Base-by-base conservation (phyloP, 2,797 vertebrate genomes). In the Hippopotamyrus pictus region DNA sequence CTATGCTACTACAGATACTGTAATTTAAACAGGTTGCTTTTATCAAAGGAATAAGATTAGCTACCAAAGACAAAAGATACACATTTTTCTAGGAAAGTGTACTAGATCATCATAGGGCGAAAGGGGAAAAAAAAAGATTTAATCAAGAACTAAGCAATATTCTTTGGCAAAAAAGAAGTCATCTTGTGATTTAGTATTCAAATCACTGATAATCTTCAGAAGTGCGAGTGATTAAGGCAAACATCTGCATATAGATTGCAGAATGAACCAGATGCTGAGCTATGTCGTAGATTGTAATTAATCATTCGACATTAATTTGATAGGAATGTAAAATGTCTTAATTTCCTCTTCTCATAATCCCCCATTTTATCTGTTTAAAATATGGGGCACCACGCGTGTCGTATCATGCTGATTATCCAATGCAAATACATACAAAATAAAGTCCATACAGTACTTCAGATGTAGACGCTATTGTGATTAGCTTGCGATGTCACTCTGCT, bases 211-310 rank as follows among this genome's bases (percentile, higher is more conserved):
- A 59, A 59, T 54, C 51, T 59, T 59, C 37, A 37, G 37, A 87
- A 57, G 53, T 57, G 33, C 17, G 29, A 59, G 48, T 87, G 51
- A 87, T 69, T 65, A 65, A 65, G 57, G 57, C 59, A 88, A 44
- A 88, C 87, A 88, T 88, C 87, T 88, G 87, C 87, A 88, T 65
- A 69, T 37, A 87, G 53, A 87, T 87, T 87, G 59, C 87, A 88
- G 50, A 44, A 88, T 50, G 51, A 69, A 65, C n/a, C 87, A 88
- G 33, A 65, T 25, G 41, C 57, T 65, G 29, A 88, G 57, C 25
- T 57, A 86, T 53, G 85, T 87, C 14, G 53, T 48, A 44, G 37
- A 88, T 48, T 69, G 59, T 48, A 88, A 65, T 88, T 65, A 65
- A 65, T 65, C 25, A 88, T 65, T 88, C 33, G 22, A 88, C 41